A percentile compares a stretch with the other conserved stretches of the same genome.
Conservation (phyloP, 2,113 vertebrate species). For the Chaenocephalus aceratus region DNA sequence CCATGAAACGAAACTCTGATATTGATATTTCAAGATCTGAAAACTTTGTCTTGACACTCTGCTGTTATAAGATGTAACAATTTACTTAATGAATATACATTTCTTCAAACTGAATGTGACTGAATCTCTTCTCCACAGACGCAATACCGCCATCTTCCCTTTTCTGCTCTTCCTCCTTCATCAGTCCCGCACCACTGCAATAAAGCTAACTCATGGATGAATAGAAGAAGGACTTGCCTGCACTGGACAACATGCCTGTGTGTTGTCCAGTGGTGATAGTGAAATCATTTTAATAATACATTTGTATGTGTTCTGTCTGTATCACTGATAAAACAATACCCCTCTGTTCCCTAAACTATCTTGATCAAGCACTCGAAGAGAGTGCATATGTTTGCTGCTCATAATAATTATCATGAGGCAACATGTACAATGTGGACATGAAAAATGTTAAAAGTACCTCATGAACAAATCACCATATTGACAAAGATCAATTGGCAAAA, state of each 20-base stretch:
- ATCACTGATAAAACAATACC: too few species aligned
- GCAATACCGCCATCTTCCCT: too few species aligned
- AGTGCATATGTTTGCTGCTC: not conserved
- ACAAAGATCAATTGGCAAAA: not conserved
- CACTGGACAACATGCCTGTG: too few species aligned
- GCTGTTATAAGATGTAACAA: not conserved
- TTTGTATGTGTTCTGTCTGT: too few species aligned
- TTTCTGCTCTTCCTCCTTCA: too few species aligned
- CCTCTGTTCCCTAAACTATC: not conserved
- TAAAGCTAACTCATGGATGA: too few species aligned
- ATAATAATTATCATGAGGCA: not conserved
- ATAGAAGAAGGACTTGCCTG: too few species aligned
- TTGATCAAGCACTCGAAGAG: not conserved
- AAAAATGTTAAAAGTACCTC: not conserved
- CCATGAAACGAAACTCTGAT: not conserved
- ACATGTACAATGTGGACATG: not conserved
- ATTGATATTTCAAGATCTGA: not conserved
- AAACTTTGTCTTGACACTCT: not conserved
- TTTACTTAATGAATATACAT: too few species aligned
- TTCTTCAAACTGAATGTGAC: too few species aligned
- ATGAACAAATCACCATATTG: not conserved
- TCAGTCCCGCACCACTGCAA: too few species aligned
- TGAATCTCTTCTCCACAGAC: slow-evolving; percentile 5
- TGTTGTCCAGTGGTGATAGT: too few species aligned
- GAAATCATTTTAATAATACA: too few species aligned